Percentiles rank a stretch among this genome's conserved stretches.
Conservation (phyloP, 1,140 invertebrate genomes). For the Heliconius himera region DNA sequence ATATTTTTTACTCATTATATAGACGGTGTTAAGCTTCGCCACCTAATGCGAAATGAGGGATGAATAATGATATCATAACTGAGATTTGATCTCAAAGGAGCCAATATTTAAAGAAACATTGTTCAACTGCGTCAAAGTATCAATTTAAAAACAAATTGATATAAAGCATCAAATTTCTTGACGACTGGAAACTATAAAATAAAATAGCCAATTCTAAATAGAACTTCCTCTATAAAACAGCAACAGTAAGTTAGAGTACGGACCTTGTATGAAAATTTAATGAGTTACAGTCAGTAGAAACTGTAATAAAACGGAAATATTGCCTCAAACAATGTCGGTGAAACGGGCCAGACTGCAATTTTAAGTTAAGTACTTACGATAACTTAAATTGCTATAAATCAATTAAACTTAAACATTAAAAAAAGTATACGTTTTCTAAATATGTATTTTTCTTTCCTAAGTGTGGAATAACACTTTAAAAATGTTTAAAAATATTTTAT, state of each 20-base stretch:
- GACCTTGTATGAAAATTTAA: constrained; percentile 54
- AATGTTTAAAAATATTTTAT: no score
- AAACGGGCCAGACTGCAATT: constrained; percentile 61
- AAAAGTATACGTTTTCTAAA: no score
- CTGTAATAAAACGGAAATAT: constrained; percentile 57
- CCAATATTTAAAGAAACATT: background rate
- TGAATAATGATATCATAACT: no score
- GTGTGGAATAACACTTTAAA: no score
- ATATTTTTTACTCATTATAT: no score
- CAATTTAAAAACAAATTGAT: background rate
- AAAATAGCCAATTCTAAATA: constrained; percentile 14
- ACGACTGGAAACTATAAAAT: constrained; percentile 7
- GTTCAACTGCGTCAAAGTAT: background rate
- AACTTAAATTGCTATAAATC: no score
- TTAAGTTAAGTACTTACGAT: background rate
- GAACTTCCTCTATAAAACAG: constrained; percentile 23
- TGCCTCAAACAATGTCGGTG: constrained; percentile 63
- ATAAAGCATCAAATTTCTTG: background rate
- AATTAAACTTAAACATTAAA: no score
- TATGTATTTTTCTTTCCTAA: no score
- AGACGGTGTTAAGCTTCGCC: no score
- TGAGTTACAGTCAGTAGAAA: constrained; percentile 54
- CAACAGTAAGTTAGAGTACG: constrained; percentile 33
- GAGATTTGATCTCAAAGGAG: no score
- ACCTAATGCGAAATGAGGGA: no score